Evolutionary conservation across 2,888 invertebrate species (phyloP).

Genomic region (Scelioninae gen. 2): DNA sequence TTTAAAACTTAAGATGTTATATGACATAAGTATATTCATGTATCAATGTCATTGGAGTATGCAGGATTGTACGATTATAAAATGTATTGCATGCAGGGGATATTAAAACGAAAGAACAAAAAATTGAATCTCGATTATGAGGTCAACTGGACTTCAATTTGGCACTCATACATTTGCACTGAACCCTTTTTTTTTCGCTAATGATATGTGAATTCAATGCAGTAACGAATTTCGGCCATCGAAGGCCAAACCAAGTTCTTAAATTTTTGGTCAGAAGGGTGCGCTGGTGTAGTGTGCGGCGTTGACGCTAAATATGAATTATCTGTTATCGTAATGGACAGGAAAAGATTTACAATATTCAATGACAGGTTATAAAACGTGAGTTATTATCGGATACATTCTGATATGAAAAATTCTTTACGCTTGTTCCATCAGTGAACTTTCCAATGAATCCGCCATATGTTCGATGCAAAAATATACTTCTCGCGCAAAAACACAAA

Average conservation of each 20-base stretch:
- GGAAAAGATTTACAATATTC: too few species aligned
- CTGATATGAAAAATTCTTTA: constrained; percentile 52
- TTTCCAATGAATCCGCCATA: constrained; percentile 19
- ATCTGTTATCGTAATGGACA: too few species aligned
- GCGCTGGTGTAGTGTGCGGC: background rate
- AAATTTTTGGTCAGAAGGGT: constrained; percentile 12
- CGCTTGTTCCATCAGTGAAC: constrained; percentile 10
- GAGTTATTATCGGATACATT: constrained; percentile 11
- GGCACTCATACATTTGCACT: constrained; percentile 16
- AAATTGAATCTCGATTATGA: background rate
- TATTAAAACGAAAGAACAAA: too few species aligned
- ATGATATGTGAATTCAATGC: constrained; percentile 31
- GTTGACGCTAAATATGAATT: background rate
- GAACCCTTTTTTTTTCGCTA: background rate
- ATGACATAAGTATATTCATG: constrained; percentile 44
- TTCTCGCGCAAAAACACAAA: constrained; percentile 39
- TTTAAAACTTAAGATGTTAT: constrained; percentile 44
- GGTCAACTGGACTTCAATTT: background rate
- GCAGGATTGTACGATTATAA: constrained; percentile 26
- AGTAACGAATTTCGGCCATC: background rate
- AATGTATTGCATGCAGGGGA: constrained; percentile 16
- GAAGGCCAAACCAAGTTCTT: constrained; percentile 1
- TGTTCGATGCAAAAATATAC: constrained; percentile 55
- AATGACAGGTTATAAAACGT: constrained; percentile 17
- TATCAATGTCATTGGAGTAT: constrained; percentile 46